Base-by-base conservation (phyloP, 2,113 vertebrate species). In the Cairina moschata region DNA sequence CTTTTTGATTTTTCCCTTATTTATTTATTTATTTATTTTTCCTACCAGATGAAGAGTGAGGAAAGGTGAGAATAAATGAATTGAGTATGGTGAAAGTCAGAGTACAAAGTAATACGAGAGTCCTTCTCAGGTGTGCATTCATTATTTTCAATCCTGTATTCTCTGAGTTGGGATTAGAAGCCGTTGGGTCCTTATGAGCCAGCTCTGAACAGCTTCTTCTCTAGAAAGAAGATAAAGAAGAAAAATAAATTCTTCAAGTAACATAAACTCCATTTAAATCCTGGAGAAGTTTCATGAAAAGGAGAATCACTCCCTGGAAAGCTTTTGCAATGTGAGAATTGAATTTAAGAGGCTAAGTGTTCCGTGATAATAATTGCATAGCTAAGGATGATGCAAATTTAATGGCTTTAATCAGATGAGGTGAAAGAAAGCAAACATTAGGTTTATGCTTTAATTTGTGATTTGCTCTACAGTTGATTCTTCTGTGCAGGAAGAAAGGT, bases 391-490 rank as follows among this genome's bases (percentile, higher is more conserved):
- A 97, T 96, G 88, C 69, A 96, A 69, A 92, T 94, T 95, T 96
- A 96, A 96, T 96, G 74, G 40, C 59, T 96, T 66, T 96, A 92
- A 96, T 96, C 95, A 96, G 88, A 84, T 96, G 93, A 94, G 59
- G 62, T 93, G 81, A 94, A 91, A 93, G 90, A 95, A 96, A 85
- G 96, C 77, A 95, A 96, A 96, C 84, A 78, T 88, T 88, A 86
- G 62, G 67, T 89, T 95, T 96, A 73, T 92, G n/a, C 80, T 94
- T 94, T 88, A 88, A 92, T 93, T 94, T 94, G 55, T 93, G 74
- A 59, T 91, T 92, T 95, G 40, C 69, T 92, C 23, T 90, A 26
- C 32, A 83, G 56, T 84, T 86, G 36, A 76, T 93, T 96, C 50
- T 90, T 96, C 50, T 3, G 1, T 89, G 72, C 22, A 75, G 78